Evolutionary conservation across 2,888 invertebrate species (phyloP).

Genomic region (Drosophila hamatofila): DNA sequence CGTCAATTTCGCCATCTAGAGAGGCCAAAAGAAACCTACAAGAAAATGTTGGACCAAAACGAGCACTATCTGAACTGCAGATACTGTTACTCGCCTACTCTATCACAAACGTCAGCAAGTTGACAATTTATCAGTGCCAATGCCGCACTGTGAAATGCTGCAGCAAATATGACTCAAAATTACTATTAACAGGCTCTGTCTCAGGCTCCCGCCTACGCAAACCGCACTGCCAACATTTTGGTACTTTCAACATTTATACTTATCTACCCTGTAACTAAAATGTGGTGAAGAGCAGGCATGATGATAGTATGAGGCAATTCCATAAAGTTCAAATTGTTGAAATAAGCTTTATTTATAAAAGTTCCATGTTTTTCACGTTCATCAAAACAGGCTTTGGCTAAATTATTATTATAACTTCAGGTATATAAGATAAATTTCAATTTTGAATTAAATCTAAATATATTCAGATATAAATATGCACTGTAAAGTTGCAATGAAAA

Average conservation of each 20-base stretch:
- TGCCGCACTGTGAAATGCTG: slow-evolving; percentile 42
- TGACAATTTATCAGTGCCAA: slow-evolving; percentile 65
- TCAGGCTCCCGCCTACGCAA: slow-evolving; percentile 1
- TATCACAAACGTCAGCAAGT: slow-evolving; percentile 61
- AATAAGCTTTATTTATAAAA: too few relatives aligned
- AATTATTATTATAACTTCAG: too few relatives aligned
- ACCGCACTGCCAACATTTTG: slow-evolving; percentile 16
- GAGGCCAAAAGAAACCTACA: neutral
- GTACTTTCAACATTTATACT: slow-evolving; percentile 46
- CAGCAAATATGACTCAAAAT: slow-evolving; percentile 65
- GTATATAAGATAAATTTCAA: too few relatives aligned
- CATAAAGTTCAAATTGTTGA: neutral
- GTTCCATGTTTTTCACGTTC: too few relatives aligned
- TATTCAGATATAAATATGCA: too few relatives aligned
- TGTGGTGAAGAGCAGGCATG: too few relatives aligned
- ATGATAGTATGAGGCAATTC: neutral
- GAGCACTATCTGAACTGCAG: neutral
- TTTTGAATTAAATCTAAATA: too few relatives aligned
- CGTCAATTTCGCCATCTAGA: slow-evolving; percentile 26
- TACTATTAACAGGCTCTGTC: slow-evolving; percentile 58
- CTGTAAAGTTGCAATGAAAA: too few relatives aligned
- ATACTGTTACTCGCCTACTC: slow-evolving; percentile 5
- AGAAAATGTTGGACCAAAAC: neutral
- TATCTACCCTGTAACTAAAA: slow-evolving; percentile 3
- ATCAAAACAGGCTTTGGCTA: too few relatives aligned